Evolutionary conservation across 2,113 vertebrate genomes (phyloP).

Genomic region (Cromileptes altivelis): DNA sequence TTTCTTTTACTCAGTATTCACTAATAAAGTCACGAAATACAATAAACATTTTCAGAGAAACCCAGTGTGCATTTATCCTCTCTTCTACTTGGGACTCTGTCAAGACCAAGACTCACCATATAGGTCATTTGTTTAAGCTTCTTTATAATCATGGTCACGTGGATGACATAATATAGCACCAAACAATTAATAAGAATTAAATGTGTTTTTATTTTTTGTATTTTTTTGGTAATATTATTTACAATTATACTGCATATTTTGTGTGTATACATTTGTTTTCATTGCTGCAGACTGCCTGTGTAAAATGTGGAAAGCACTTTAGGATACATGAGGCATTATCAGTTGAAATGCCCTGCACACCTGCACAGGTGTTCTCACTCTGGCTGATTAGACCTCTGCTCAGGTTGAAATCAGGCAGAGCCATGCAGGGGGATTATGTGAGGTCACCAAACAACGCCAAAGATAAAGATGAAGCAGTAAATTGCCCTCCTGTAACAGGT

Average conservation of each 20-base stretch:
- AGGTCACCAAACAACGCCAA: not conserved
- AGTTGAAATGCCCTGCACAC: not conserved
- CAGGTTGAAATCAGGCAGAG: not conserved
- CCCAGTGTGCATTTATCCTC: no score
- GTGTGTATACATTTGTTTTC: no score
- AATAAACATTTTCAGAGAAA: no score
- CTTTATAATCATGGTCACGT: not conserved
- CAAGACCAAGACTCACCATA: not conserved
- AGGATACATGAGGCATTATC: not conserved
- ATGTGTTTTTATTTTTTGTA: no score
- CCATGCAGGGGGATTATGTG: not conserved
- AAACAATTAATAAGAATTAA: no score
- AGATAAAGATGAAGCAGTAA: not conserved
- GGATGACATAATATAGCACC: not conserved
- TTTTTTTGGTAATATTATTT: no score
- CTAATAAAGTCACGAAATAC: no score
- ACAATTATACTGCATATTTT: no score
- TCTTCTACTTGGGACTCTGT: no score
- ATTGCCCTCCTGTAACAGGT: slow-evolving; percentile 1
- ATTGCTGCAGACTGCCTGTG: no score
- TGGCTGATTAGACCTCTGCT: slow-evolving; percentile 5
- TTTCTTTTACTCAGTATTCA: no score
- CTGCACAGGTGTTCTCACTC: slow-evolving; percentile 17
- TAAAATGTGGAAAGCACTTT: no score
- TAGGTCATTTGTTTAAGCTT: not conserved